phyloP scores from a whole-genome alignment of 92 coral and sea anemone genomes.

The Muricea muricata region DNA sequence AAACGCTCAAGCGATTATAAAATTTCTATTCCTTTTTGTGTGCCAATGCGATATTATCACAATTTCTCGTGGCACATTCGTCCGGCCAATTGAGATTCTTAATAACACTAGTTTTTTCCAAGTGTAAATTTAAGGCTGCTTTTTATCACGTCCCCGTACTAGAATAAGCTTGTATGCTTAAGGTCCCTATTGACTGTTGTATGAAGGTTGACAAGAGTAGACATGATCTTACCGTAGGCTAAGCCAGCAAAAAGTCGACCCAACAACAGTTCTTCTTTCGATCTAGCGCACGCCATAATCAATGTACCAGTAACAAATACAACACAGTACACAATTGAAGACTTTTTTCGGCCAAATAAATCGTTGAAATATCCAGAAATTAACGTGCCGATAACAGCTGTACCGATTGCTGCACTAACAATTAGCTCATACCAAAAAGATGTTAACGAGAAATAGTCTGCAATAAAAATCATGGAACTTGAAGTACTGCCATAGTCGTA shows the following conservation, averaged over 20 bases:
- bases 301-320: constrained; percentile 84
- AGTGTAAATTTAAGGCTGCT: no score
- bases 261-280: constrained; percentile 67
- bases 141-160: no score
- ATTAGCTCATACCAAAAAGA: constrained; percentile 85
- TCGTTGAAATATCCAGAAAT: constrained; percentile 80
- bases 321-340: constrained; percentile 65
- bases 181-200: no score
- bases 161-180: no score
- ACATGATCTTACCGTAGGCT: constrained; percentile 92
- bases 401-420: constrained; percentile 82
- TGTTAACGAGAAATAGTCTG: constrained; percentile 70
- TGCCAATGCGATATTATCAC: no score
- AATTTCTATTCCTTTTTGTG: no score
- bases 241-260: constrained; percentile 83
- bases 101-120: no score
- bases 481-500: constrained; percentile 92
- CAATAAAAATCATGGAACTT: constrained; percentile 85
- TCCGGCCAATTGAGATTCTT: no score
- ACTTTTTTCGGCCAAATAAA: constrained; percentile 71
- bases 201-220: background rate
- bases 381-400: constrained; percentile 80
- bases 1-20: no score
- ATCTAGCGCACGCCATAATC: constrained; percentile 79
- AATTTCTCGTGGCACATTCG: no score